Percentiles rank a stretch among this genome's conserved stretches.
phyloP scores from a whole-genome alignment of 2,888 invertebrate species.

The Limnephilus auricula region DNA sequence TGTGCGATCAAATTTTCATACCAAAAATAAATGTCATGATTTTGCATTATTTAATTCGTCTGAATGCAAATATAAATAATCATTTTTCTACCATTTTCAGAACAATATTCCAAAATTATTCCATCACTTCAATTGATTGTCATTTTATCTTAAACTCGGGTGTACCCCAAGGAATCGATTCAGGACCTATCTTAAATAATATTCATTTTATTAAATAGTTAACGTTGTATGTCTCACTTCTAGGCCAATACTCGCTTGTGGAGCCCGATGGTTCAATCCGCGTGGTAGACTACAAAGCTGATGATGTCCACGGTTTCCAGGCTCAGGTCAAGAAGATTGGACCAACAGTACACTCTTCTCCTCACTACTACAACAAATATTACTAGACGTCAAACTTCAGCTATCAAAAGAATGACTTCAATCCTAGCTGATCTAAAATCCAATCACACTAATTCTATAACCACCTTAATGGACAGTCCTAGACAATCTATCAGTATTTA shows the following conservation, averaged over 20 bases:
- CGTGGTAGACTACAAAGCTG: constrained; percentile 64
- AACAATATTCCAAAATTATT: not conserved
- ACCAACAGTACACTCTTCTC: constrained; percentile 61
- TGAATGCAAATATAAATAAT: too few species aligned
- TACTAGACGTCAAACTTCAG: not conserved
- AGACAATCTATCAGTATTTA: not conserved
- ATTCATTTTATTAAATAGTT: not conserved
- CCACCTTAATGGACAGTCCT: not conserved
- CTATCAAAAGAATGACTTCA: not conserved
- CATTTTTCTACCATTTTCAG: too few species aligned
- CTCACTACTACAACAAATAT: constrained; percentile 46
- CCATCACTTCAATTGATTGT: not conserved
- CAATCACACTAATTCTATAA: not conserved
- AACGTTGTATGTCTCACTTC: not conserved
- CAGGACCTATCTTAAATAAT: not conserved
- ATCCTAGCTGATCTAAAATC: not conserved
- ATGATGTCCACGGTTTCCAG: constrained; percentile 64
- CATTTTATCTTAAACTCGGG: not conserved
- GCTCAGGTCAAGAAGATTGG: constrained; percentile 64
- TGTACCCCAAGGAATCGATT: not conserved
- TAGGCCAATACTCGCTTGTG: constrained; percentile 64
- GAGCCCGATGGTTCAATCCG: constrained; percentile 65
- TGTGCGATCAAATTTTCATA: too few species aligned
- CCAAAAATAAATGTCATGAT: too few species aligned
- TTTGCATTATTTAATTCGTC: too few species aligned